Evolutionary conservation across 2,113 vertebrate species (phyloP).

Genomic region (Melanerpes aurifrons): DNA sequence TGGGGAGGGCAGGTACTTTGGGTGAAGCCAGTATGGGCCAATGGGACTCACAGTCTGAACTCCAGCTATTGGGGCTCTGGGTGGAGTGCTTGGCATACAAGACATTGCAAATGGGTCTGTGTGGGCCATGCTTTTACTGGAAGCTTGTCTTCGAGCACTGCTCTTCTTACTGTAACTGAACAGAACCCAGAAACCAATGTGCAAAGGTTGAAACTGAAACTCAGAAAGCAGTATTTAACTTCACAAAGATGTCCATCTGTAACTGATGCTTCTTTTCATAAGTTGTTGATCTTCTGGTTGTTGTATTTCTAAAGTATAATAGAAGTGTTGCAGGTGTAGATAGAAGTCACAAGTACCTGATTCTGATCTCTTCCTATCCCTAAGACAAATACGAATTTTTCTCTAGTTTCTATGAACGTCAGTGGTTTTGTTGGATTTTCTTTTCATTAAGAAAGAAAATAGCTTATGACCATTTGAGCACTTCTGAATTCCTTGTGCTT

Average conservation of each 20-base stretch:
- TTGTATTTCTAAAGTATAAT: neutral
- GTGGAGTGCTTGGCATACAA: neutral
- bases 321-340: neutral
- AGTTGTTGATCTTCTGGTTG: neutral
- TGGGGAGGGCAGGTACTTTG: neutral
- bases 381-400: neutral
- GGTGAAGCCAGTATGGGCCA: neutral
- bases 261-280: neutral
- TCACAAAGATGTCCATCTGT: neutral
- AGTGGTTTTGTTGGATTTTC: neutral
- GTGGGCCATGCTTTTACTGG: neutral
- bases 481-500: neutral
- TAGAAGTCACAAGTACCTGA: neutral
- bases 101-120: neutral
- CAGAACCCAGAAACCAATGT: neutral
- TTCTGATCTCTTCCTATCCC: neutral
- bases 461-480: neutral
- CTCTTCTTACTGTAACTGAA: neutral
- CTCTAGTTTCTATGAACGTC: neutral
- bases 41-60: neutral
- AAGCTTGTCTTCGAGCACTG: neutral
- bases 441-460: neutral
- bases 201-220: neutral
- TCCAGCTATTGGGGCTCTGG: neutral
- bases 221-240: neutral